phyloP scores from a whole-genome alignment of 2,888 invertebrate species.

The Troides oblongomaculatus region DNA sequence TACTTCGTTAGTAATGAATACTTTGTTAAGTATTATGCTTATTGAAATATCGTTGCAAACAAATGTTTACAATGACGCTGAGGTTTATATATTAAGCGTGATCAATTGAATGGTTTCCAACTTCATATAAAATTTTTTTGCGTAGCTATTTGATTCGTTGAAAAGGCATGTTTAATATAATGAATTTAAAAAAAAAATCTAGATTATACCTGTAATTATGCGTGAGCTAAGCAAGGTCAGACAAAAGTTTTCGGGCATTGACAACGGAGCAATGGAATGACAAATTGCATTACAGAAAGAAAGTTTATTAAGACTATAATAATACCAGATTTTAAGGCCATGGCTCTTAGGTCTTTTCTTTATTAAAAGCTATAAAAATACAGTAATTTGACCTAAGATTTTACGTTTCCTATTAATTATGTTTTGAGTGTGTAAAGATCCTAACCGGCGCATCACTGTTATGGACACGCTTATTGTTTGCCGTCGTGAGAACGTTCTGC shows the following conservation, averaged over 20 bases:
- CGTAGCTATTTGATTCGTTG: background rate
- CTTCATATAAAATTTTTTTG: background rate
- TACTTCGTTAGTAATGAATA: background rate
- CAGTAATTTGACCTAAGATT: too few species aligned
- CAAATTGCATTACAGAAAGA: background rate
- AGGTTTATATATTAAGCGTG: background rate
- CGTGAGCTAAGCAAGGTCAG: background rate
- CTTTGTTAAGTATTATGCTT: background rate
- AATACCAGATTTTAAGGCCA: too few species aligned
- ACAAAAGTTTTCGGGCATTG: background rate
- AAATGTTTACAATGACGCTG: background rate
- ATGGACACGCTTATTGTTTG: too few species aligned
- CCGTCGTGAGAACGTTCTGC: too few species aligned
- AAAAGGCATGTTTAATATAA: constrained; percentile 1
- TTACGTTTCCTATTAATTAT: too few species aligned
- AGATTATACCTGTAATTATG: background rate
- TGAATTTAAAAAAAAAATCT: background rate
- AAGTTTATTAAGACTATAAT: background rate
- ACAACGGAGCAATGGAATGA: background rate
- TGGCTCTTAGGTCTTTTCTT: too few species aligned
- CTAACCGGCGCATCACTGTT: too few species aligned
- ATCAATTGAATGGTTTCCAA: background rate
- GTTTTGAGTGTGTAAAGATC: too few species aligned
- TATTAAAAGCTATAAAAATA: too few species aligned
- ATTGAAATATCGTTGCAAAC: background rate